These are phyloP conservation scores for Hyalella azteca DNA, from an alignment of 2,888 invertebrate species.

Conservation along the genomic window DNA sequence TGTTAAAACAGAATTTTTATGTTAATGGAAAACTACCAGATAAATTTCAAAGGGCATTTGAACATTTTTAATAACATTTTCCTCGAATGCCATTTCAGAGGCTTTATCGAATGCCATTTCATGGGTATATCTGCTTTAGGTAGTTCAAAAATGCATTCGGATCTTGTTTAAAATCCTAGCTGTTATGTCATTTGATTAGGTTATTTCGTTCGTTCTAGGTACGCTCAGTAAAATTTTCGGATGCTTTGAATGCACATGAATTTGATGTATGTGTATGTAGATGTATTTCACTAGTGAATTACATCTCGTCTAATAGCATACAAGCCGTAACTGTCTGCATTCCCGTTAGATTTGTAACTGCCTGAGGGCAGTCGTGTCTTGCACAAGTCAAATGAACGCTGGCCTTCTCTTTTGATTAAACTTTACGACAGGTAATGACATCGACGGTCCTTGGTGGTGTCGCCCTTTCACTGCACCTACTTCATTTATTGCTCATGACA, in stretches of 20 bases:
- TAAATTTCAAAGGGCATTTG: no score
- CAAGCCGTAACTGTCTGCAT: background rate
- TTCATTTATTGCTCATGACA: background rate
- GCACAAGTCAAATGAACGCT: background rate
- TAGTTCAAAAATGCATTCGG: background rate
- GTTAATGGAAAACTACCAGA: no score
- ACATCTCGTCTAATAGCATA: no score
- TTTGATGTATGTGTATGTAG: no score
- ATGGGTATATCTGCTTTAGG: background rate
- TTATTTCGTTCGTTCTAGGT: no score
- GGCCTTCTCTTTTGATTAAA: background rate
- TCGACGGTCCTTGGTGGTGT: background rate
- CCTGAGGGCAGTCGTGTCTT: background rate
- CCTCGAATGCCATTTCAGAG: no score
- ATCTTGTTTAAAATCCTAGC: background rate
- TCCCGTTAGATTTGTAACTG: background rate
- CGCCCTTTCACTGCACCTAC: slow-evolving; percentile 1
- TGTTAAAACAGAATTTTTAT: no score
- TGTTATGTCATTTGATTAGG: background rate
- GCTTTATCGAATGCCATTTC: background rate
- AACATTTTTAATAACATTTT: no score
- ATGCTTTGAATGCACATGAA: no score
- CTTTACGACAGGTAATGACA: background rate
- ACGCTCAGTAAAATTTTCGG: no score
- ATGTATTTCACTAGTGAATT: no score